These are phyloP conservation scores for Aphis craccivora DNA, from an alignment of 1,140 invertebrate species.

Conservation along the genomic window DNA sequence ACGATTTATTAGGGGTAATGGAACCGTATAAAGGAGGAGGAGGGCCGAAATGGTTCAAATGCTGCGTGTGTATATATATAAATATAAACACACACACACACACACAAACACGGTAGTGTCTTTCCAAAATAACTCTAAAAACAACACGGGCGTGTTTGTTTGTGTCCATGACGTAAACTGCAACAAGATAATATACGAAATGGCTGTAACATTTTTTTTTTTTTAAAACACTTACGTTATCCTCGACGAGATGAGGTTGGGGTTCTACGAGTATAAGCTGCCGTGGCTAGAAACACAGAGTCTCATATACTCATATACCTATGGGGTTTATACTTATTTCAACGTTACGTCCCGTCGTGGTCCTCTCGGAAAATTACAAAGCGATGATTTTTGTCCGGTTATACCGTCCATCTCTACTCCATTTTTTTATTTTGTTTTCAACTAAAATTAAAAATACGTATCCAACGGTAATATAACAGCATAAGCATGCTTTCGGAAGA, in stretches of 20 bases:
- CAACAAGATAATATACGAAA: neutral
- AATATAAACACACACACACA: neutral
- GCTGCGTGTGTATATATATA: neutral
- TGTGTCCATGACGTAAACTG: neutral
- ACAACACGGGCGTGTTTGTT: neutral
- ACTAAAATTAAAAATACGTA: neutral
- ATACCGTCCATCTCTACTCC: neutral
- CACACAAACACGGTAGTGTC: neutral
- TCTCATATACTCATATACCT: neutral
- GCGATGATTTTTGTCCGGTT: neutral
- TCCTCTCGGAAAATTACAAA: neutral
- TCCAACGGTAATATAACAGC: too few species aligned
- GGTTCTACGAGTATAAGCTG: neutral
- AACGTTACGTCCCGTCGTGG: neutral
- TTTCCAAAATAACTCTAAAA: neutral
- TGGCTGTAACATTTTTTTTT: neutral
- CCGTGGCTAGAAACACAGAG: neutral
- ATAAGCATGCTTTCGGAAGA: too few species aligned
- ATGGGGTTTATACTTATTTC: neutral
- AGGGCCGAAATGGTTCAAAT: neutral
- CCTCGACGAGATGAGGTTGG: neutral
- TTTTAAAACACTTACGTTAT: neutral
- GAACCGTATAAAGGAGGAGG: neutral
- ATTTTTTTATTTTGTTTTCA: neutral
- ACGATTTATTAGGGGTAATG: conserved; percentile 31